Evolutionary conservation across 2,888 invertebrate genomes (phyloP), one percentile per base, ranked within the genome.

Genomic region (Rhodophaea formosa): DNA sequence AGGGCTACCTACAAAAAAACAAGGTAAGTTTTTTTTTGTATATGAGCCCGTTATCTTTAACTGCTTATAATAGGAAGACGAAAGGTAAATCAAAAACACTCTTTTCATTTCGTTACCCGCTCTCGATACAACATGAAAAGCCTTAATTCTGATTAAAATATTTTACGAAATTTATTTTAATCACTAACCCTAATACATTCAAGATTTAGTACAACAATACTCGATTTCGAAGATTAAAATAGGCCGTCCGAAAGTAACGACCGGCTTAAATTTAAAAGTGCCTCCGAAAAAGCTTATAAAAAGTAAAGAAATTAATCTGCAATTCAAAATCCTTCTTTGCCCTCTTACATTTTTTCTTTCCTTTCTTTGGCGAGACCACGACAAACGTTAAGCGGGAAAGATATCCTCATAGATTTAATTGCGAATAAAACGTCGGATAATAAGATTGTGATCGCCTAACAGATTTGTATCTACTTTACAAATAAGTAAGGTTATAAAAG

Each of bases 221-320:
- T 17, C 10, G 12, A 35, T 39, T 35, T 77, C 68, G 68, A 68
- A 70, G 67, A 69, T 70, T 72, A 68, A 75, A 71, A 74, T 75
- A 73, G 74, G 71, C 67, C 70, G 72, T 65, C 70, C 68, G 69
- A 69, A 72, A 77, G 70, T 75, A 79, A 79, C 72, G 71, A 74
- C 75, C 62, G 72, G 71, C 76, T 78, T 80, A 79, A 75, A 80
- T 79, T 79, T 75, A 78, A 75, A 75, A 80, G 78, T 77, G 73
- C 72, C 75, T 75, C 69, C 68, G 70, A 74, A 80, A 79, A 80
- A 81, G 77, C 80, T 83, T 80, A 80, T 81, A 79, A 81, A 80
- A 74, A 82, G 80, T 81, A 80, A 82, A 81, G 80, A 81, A 82
- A 82, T 84, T 84, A 84, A 84, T 84, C 84, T 84, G 77, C 84